Percentiles rank a stretch among this genome's conserved stretches.
Conservation (phyloP, 1,140 invertebrate genomes). For the Plodia interpunctella region DNA sequence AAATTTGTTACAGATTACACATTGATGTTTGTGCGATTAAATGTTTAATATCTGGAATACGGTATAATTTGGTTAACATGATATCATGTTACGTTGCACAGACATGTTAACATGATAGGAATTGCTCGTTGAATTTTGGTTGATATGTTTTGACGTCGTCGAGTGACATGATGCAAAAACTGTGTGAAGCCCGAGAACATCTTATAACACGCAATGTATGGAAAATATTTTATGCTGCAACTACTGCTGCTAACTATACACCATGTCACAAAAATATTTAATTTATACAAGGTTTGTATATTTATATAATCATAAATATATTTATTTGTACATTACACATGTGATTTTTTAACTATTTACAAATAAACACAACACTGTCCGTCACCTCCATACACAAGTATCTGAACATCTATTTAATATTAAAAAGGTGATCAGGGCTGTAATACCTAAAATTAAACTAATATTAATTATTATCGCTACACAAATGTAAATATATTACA, state of each 20-base stretch:
- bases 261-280: slow-evolving; percentile 73
- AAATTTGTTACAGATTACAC: slow-evolving; percentile 11
- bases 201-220: slow-evolving; percentile 39
- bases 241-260: slow-evolving; percentile 54
- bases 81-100: too few species aligned
- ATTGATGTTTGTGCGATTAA: slow-evolving; percentile 37
- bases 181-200: slow-evolving; percentile 58
- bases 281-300: slow-evolving; percentile 55
- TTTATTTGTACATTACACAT: slow-evolving; percentile 69
- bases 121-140: slow-evolving; percentile 35
- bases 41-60: background rate
- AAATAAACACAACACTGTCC: slow-evolving; percentile 58
- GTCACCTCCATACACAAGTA: slow-evolving; percentile 49
- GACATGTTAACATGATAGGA: too few species aligned
- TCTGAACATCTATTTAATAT: slow-evolving; percentile 35
- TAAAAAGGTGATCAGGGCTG: slow-evolving; percentile 42
- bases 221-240: slow-evolving; percentile 49
- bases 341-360: slow-evolving; percentile 66
- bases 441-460: slow-evolving; percentile 46
- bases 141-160: slow-evolving; percentile 51
- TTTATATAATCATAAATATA: slow-evolving; percentile 64
- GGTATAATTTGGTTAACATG: slow-evolving; percentile 30
- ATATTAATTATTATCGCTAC: slow-evolving; percentile 21
- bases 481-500: slow-evolving; percentile 7
- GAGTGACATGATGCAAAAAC: slow-evolving; percentile 67